Evolutionary conservation across 2,888 invertebrate species (phyloP).

Genomic region (Galerucella pusilla): DNA sequence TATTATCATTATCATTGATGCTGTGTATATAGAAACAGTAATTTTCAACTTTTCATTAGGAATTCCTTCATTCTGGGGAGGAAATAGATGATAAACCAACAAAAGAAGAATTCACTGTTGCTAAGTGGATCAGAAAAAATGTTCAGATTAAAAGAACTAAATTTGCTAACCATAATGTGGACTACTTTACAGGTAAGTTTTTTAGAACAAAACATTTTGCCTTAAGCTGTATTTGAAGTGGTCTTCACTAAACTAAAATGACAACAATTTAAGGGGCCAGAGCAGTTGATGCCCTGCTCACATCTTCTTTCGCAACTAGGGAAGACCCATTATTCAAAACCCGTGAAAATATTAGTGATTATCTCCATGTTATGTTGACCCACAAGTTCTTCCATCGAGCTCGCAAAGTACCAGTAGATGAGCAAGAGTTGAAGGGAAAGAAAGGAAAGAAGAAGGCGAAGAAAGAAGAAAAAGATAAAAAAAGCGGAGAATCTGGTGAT

Average conservation of each 20-base stretch:
- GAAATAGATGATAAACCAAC: conserved; percentile 78
- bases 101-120: conserved; percentile 92
- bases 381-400: conserved; percentile 97
- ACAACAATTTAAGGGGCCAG: conserved; percentile 72
- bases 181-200: conserved; percentile 90
- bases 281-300: conserved; percentile 91
- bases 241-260: neutral
- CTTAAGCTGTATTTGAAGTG: too few species aligned
- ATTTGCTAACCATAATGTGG: conserved; percentile 95
- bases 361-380: conserved; percentile 84
- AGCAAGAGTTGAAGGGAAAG: conserved; percentile 73
- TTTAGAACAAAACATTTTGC: neutral
- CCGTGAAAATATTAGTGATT: conserved; percentile 82
- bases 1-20: too few species aligned
- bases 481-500: conserved; percentile 56
- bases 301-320: conserved; percentile 89
- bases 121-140: conserved; percentile 94
- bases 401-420: conserved; percentile 83
- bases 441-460: conserved; percentile 66
- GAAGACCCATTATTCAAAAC: conserved; percentile 83
- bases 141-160: conserved; percentile 95
- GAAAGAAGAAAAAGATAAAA: conserved; percentile 68
- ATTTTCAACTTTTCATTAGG: conserved; percentile 57
- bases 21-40: neutral
- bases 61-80: conserved; percentile 65